Base-by-base conservation (phyloP, 2,113 vertebrate species). In the Paralichthys olivaceus region DNA sequence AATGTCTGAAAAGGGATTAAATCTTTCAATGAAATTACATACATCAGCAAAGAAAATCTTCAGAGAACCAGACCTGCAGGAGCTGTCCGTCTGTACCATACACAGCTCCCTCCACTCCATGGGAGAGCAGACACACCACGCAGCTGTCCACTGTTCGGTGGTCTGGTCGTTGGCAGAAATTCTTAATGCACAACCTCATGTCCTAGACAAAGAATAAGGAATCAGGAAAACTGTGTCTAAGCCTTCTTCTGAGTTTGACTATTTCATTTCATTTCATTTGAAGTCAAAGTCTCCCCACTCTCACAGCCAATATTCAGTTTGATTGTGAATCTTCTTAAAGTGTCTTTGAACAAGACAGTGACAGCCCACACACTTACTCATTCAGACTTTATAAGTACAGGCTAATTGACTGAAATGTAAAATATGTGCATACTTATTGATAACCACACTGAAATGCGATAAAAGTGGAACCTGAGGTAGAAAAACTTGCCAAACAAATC, bases 1-100 rank as follows among this genome's bases (percentile, higher is more conserved):
- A 11, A 57, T 34, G 20, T 80, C 37, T 55, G 53, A 28, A 47
- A 22, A 20, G 4, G 3, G 9, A 1, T 13, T 57, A 2, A 19
- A 26, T 37, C 7, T 65, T 68, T 53, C 9, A 32, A 45, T 28
- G 23, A 11, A n/a, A 54, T 45, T 13, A 40, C 9, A 56, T 4
- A 22, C 19, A 49, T 34, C 4, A 65, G 37, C 25, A 56, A 22
- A 62, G 12, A 7, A 15, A 7, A 83, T 20, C 3, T n/a, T 47
- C 17, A 96, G 23, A 63, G 49, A 58, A 32, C 53, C 59, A 11
- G 79, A 99, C 98, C 96, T 96, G 91, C 34, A 99, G 89, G 5
- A 97, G 92, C 60, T 95, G 92, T 67, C 97, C 97, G 7, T 99
- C 97, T 34, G 92, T 95, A 47, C 98, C 97, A 3, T 98, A 99